These are phyloP conservation scores for Excalfactoria chinensis DNA, from an alignment of 2,113 vertebrate genomes.

Conservation along the genomic window DNA sequence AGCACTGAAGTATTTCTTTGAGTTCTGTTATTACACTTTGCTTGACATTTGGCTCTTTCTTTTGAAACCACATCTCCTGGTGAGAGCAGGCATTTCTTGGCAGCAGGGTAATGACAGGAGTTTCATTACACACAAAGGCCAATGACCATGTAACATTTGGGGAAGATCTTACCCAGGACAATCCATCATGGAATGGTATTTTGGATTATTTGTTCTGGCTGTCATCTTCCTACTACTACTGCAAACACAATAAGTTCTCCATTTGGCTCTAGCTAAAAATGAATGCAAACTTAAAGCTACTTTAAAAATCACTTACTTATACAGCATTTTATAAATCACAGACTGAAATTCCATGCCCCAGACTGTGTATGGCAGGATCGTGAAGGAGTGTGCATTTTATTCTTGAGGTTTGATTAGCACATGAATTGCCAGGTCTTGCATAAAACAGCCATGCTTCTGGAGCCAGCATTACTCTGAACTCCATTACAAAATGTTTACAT, in stretches of 20 bases:
- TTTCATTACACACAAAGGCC: slow-evolving; percentile 61
- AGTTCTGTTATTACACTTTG: slow-evolving; percentile 9
- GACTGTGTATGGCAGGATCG: not conserved
- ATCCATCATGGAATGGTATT: slow-evolving; percentile 6
- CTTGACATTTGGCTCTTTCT: slow-evolving; percentile 50
- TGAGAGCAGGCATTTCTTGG: slow-evolving; percentile 51
- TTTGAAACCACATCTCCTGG: slow-evolving; percentile 34
- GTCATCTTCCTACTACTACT: not conserved
- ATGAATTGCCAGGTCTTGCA: not conserved
- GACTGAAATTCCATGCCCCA: not conserved
- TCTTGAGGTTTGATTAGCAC: not conserved
- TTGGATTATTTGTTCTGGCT: slow-evolving; percentile 18
- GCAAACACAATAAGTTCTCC: not conserved
- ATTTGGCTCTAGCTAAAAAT: not conserved
- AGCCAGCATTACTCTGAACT: not conserved
- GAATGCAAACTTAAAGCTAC: not conserved
- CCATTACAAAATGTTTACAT: not conserved
- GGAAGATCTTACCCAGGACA: slow-evolving; percentile 23
- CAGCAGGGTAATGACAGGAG: not conserved
- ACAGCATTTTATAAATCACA: not conserved
- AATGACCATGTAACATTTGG: not conserved
- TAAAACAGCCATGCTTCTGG: not conserved
- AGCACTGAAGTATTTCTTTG: no score
- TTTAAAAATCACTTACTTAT: not conserved
- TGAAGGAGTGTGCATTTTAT: not conserved